Conservation (phyloP, 2,888 invertebrate genomes). For the Idaea dimidiata region DNA sequence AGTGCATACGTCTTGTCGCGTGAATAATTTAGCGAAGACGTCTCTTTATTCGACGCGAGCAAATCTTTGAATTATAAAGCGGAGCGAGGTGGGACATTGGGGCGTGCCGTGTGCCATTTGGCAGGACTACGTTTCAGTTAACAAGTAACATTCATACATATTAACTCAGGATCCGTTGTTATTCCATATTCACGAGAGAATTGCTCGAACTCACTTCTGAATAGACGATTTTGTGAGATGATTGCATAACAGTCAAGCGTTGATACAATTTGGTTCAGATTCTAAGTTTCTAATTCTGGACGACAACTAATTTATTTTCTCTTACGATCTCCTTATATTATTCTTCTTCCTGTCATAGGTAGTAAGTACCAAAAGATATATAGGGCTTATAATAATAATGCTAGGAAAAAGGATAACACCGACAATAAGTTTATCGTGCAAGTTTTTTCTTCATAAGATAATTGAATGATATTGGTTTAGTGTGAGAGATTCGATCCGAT, state of each 20-base stretch:
- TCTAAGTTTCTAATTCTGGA: neutral
- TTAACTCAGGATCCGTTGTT: slow-evolving; percentile 60
- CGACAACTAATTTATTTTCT: neutral
- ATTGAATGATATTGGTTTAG: slow-evolving; percentile 18
- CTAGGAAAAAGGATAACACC: neutral
- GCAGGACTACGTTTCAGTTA: slow-evolving; percentile 51
- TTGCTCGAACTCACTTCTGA: slow-evolving; percentile 35
- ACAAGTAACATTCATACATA: slow-evolving; percentile 75
- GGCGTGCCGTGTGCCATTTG: slow-evolving; percentile 54
- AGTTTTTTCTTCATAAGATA: neutral
- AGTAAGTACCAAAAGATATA: neutral
- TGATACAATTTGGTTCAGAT: neutral
- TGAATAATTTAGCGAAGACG: slow-evolving; percentile 67
- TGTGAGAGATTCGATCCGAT: slow-evolving; percentile 22
- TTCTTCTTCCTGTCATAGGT: neutral
- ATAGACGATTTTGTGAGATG: slow-evolving; percentile 28
- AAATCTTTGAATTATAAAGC: slow-evolving; percentile 76
- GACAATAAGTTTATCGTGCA: neutral
- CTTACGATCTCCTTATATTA: neutral
- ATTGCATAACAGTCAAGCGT: slow-evolving; percentile 15
- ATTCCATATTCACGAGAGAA: slow-evolving; percentile 63
- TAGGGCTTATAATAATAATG: neutral
- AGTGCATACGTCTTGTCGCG: slow-evolving; percentile 37
- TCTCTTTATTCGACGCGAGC: slow-evolving; percentile 65
- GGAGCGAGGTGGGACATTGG: slow-evolving; percentile 53